Base-by-base conservation (phyloP, 2,888 invertebrate genomes). In the Hirtodrosophila confusa region DNA sequence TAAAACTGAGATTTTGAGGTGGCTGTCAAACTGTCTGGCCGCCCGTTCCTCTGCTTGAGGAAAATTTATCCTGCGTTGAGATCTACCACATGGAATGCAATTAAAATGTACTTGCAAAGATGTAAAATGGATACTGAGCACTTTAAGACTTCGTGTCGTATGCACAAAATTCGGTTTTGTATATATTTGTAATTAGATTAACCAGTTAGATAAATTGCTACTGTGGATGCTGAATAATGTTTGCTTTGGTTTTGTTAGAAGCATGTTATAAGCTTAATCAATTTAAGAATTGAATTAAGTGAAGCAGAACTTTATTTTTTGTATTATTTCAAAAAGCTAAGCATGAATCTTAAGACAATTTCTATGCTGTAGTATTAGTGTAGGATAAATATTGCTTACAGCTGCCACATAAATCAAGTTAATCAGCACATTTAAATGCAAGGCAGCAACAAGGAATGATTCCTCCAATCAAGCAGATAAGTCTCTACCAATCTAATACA, bases 401-500 rank as follows among this genome's bases (percentile, higher is more conserved):
- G 5, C 3, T 5, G 5, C 48, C 35, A 4, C 8, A 41, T 40
- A 66, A 75, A 65, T 82, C 58, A 65, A 86, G 67, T 65, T 79
- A 69, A 69, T 77, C 61, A 55, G 39, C 62, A 48, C 48, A 69
- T 80, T 58, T 78, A 55, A 58, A 77, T 73, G 69, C 74, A 56
- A 53, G 57, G 53, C 51, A 44, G n/a, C 10, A 11, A 10, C 53
- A 68, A 53, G 48, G 39, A 54, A 33, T 41, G 56, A 54, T 24
- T 31, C 41, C 58, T 39, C 33, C 40, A 71, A 71, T 71, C 66
- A 47, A 27, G 24, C 65, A 33, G 44, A 71, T 37, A 51, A 50
- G 48, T 41, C 9, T 31, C n/a, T 10, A 8, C n/a, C 23, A 10
- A 33, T 31, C 2, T 35, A 27, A 7, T 10, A 7, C 29, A 4